These are phyloP conservation scores for Euclidia mi DNA, from an alignment of 2,888 invertebrate genomes.

Conservation along the genomic window DNA sequence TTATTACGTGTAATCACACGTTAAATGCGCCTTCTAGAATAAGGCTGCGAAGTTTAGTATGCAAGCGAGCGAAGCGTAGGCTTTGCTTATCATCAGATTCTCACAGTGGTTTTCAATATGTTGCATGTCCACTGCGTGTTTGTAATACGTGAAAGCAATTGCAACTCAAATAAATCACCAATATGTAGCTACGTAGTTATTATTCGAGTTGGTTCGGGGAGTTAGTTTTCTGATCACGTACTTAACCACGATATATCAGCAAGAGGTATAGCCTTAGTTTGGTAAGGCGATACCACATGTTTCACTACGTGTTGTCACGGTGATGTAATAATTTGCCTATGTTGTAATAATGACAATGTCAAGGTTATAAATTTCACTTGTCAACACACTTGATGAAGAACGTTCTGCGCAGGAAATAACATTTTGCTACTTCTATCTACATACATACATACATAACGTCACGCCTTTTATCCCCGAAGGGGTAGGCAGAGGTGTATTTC, in stretches of 20 bases:
- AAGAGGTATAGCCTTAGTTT: conserved; percentile 64
- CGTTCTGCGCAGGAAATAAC: too few species aligned
- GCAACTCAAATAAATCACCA: conserved; percentile 40
- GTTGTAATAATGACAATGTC: conserved; percentile 78
- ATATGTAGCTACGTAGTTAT: conserved; percentile 41
- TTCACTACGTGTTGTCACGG: conserved; percentile 59
- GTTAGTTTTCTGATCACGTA: conserved; percentile 70
- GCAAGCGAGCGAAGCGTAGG: conserved; percentile 35
- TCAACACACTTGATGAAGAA: background rate
- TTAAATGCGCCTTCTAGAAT: conserved; percentile 34
- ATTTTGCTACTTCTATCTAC: too few species aligned
- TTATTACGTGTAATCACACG: conserved; percentile 31
- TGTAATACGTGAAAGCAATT: conserved; percentile 24
- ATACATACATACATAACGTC: too few species aligned
- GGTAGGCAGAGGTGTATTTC: too few species aligned
- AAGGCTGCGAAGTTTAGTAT: conserved; percentile 37
- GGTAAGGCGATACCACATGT: conserved; percentile 74
- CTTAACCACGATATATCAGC: conserved; percentile 55
- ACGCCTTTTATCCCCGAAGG: too few species aligned
- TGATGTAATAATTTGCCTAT: conserved; percentile 69
- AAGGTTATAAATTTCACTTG: conserved; percentile 75
- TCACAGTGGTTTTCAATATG: conserved; percentile 44
- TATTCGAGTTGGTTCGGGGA: conserved; percentile 29
- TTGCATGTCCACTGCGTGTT: conserved; percentile 48
- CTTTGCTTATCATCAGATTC: conserved; percentile 40